phyloP scores from a whole-genome alignment of 2,113 vertebrate genomes.

The Tragelaphus imberbis region DNA sequence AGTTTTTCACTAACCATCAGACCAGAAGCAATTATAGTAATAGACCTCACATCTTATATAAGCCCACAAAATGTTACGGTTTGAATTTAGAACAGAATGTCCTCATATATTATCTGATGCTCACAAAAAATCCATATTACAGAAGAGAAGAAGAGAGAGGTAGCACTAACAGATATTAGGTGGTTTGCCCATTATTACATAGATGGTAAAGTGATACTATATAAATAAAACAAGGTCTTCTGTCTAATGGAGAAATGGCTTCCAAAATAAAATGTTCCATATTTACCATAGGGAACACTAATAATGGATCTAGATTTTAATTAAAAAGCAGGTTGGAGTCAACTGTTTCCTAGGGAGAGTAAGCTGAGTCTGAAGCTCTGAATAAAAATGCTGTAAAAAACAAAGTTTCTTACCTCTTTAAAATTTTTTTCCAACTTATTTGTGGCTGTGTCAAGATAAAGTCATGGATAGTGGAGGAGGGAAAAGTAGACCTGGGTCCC shows the following conservation, averaged over 20 bases:
- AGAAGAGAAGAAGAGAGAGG: not conserved
- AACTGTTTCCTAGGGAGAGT: not conserved
- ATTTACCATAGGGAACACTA: not conserved
- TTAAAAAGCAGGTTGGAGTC: not conserved
- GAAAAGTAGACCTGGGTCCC: not conserved
- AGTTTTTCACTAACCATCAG: not conserved
- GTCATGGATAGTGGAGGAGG: not conserved
- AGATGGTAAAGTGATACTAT: not conserved
- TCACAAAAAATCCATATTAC: not conserved
- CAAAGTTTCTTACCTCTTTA: not conserved
- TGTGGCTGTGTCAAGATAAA: not conserved
- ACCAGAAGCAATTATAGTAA: not conserved
- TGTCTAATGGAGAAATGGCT: not conserved
- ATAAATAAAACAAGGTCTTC: not conserved
- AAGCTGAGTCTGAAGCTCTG: not conserved
- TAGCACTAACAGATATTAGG: not conserved
- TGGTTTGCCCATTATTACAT: not conserved
- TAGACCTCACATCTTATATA: not conserved
- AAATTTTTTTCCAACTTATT: not conserved
- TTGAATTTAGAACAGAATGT: not conserved
- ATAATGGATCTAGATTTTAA: not conserved
- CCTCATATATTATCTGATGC: not conserved
- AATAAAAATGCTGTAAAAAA: constrained; percentile 20
- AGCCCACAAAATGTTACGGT: not conserved
- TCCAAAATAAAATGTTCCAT: not conserved